Evolutionary conservation across 2,797 vertebrate genomes (phyloP), one percentile per base, ranked within the genome.

Genomic region (Coranthus polyacanthus): DNA sequence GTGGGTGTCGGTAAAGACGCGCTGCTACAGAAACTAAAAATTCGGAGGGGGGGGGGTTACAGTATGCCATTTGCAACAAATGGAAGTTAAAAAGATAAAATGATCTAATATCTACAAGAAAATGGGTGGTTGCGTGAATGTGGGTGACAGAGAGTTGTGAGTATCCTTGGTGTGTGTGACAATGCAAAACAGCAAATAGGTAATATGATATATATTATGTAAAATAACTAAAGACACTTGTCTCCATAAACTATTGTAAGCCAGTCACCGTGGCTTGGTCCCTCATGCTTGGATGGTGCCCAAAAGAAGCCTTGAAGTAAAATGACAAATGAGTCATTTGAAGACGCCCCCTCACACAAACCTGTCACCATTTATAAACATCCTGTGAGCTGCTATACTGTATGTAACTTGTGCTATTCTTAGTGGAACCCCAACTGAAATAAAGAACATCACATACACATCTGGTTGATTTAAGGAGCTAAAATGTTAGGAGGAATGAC

Each of bases 311-410:
- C 87, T 90, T 75, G 68, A 86, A 91, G 88, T 86, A 82, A 91
- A 88, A 91, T 88, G 89, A 91, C 90, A 88, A 91, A 89, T 91
- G 90, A 90, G 78, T 91, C 86, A 91, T 79, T 81, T 83, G 81
- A 89, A 68, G 79, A 88, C 79, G 68, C 89, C 89, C 87, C 80
- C 91, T 75, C 88, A 78, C 79, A 80, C 76, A 89, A 88, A 88
- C 78, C 82, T 91, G 90, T 93, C 92, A 91, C 71, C 83, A 70
- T 82, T 88, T 78, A 82, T 91, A 81, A 91, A 66, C 78, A 78
- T 91, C 89, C 72, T 78, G 74, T 13, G 21, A 82, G 76, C 65
- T 65, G 73, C 81, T 71, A 32, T 32, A 61, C 83, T 79, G 64
- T 65, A 77, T 72, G 78, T 54, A 55, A 61, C 69, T 21, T 1